These are phyloP conservation scores for Typhlichthys eigenmanni DNA, from an alignment of 2,797 vertebrate species.

Conservation along the genomic window DNA sequence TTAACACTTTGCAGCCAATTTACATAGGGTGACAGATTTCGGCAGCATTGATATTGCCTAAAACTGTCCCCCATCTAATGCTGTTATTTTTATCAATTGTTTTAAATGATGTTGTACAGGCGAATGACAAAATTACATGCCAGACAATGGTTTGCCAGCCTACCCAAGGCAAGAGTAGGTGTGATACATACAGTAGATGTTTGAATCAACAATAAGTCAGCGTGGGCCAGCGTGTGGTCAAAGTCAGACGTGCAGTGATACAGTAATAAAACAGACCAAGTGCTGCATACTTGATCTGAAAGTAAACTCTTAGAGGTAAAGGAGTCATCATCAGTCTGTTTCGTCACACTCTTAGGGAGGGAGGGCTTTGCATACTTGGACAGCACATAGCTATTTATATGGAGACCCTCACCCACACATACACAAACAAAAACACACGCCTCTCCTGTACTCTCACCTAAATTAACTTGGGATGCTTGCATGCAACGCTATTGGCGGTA, in stretches of 20 bases:
- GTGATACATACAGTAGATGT: conserved; percentile 2
- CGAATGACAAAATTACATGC: conserved; percentile 16
- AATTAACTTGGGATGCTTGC: conserved; percentile 58
- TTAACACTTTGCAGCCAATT: too few species aligned
- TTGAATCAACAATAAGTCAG: neutral
- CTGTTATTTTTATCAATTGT: too few species aligned
- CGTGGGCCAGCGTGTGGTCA: neutral
- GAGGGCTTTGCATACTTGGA: conserved; percentile 33
- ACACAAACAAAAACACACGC: conserved; percentile 6
- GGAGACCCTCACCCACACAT: conserved; percentile 30
- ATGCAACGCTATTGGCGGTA: conserved; percentile 26
- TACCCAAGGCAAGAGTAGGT: conserved; percentile 24
- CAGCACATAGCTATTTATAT: conserved; percentile 45
- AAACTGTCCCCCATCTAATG: too few species aligned
- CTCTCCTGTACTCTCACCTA: conserved; percentile 47
- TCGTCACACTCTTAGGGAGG: conserved; percentile 47
- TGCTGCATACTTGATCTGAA: neutral
- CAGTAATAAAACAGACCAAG: neutral
- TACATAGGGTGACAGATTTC: too few species aligned
- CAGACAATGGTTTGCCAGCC: conserved; percentile 37
- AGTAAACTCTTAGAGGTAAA: neutral
- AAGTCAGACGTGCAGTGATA: neutral
- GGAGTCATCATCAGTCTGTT: conserved; percentile 19
- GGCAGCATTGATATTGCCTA: too few species aligned
- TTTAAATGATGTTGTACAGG: too few species aligned